These are phyloP conservation scores for Platycnemis pennipes DNA, from an alignment of 2,888 invertebrate species.

Conservation along the genomic window DNA sequence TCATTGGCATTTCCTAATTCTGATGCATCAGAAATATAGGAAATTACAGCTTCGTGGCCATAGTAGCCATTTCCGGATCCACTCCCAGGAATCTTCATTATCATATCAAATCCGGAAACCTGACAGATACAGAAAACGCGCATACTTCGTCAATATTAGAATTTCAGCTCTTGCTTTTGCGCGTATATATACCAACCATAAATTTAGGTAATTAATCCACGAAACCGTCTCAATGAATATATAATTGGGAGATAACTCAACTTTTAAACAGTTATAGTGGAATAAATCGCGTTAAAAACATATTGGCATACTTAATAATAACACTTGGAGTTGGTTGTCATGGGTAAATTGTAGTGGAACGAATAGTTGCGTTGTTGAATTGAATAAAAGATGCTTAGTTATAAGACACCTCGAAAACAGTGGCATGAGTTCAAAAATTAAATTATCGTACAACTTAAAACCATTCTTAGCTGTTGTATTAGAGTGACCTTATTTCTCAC, in stretches of 20 bases:
- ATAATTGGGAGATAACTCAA: not conserved
- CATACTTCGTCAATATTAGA: too few species aligned
- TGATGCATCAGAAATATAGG: conserved; percentile 71
- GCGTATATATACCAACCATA: too few species aligned
- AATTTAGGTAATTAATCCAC: too few species aligned
- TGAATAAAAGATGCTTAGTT: not conserved
- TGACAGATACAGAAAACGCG: not conserved
- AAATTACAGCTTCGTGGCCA: conserved; percentile 76
- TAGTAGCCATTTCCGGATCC: conserved; percentile 78
- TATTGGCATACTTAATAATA: not conserved
- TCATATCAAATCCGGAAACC: conserved; percentile 74
- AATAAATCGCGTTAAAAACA: not conserved
- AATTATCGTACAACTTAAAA: not conserved
- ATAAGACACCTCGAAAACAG: not conserved
- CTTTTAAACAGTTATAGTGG: not conserved
- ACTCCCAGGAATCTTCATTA: conserved; percentile 78
- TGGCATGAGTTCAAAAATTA: not conserved
- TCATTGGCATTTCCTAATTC: conserved; percentile 71
- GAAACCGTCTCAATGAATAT: not conserved
- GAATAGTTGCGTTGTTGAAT: not conserved
- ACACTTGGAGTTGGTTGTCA: not conserved
- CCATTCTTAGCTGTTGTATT: not conserved
- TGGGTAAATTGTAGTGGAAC: not conserved
- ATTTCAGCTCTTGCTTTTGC: too few species aligned
- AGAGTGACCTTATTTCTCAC: conserved; percentile 15